A percentile compares a stretch with the other conserved stretches of the same genome.
Evolutionary conservation across 2,113 vertebrate genomes (phyloP).

Genomic region (Fregetta grallaria): DNA sequence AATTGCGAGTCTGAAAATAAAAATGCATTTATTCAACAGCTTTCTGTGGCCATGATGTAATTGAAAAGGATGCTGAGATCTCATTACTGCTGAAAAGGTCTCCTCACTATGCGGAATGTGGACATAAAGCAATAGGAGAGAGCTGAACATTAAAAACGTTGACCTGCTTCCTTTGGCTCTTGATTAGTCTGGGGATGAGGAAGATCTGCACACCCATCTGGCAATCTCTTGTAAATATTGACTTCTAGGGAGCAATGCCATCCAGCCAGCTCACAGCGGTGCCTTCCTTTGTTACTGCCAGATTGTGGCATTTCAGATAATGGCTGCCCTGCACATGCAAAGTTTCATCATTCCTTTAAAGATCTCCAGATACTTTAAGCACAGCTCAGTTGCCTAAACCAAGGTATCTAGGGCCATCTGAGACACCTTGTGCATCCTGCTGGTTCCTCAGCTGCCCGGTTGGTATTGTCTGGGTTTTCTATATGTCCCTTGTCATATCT

Average conservation of each 20-base stretch:
- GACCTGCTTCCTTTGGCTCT: slow-evolving; percentile 33
- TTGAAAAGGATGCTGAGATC: slow-evolving; percentile 51
- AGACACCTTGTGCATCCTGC: background rate
- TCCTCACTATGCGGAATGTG: background rate
- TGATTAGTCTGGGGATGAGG: slow-evolving; percentile 18
- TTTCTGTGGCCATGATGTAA: background rate
- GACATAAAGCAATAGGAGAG: slow-evolving; percentile 30
- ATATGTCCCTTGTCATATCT: background rate
- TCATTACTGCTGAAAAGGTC: slow-evolving; percentile 53
- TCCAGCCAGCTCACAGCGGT: background rate
- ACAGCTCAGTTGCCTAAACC: background rate
- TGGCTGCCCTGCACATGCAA: background rate
- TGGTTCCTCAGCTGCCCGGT: background rate
- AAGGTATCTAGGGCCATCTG: background rate
- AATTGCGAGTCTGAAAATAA: slow-evolving; percentile 32
- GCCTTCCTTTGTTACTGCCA: background rate
- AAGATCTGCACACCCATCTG: slow-evolving; percentile 33
- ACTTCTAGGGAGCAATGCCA: slow-evolving; percentile 21
- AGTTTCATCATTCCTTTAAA: background rate
- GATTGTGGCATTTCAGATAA: slow-evolving; percentile 7
- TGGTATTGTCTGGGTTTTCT: background rate
- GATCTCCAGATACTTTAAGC: background rate
- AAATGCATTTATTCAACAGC: slow-evolving; percentile 52
- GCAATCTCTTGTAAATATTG: slow-evolving; percentile 39
- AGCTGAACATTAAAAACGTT: slow-evolving; percentile 29